Evolutionary conservation across 2,888 invertebrate species (phyloP).

Genomic region (Imbricaverruca yamaguchii): DNA sequence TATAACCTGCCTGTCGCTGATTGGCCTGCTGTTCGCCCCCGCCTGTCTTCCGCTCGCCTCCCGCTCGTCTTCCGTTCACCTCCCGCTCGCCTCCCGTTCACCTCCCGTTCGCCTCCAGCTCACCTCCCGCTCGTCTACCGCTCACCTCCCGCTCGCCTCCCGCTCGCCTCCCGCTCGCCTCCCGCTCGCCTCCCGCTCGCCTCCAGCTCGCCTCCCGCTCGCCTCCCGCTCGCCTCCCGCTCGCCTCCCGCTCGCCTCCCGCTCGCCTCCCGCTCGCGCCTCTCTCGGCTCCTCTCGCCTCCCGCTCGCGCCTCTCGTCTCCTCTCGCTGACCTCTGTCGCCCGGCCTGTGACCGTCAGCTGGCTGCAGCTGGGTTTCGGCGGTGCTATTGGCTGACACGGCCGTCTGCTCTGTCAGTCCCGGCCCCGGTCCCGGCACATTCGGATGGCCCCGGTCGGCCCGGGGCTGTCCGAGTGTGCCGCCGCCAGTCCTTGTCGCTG

Average conservation of each 20-base stretch:
- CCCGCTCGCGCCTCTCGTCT: not conserved
- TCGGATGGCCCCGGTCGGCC: too few species aligned
- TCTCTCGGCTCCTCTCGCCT: slow-evolving; percentile 34
- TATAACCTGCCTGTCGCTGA: not conserved
- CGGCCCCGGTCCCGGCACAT: too few species aligned
- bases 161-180: too few species aligned
- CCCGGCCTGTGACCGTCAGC: too few species aligned
- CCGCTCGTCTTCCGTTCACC: not conserved
- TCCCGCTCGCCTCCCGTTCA: too few species aligned
- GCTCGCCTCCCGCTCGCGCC: not conserved
- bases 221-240: not conserved
- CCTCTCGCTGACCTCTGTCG: too few species aligned
- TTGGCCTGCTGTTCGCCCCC: not conserved
- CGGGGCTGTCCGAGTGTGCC: too few species aligned
- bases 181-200: not conserved
- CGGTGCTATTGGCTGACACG: too few species aligned
- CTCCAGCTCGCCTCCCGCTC: not conserved
- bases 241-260: not conserved
- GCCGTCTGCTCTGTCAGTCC: too few species aligned
- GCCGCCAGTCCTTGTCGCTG: too few species aligned
- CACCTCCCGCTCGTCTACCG: too few species aligned
- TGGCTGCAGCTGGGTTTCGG: too few species aligned
- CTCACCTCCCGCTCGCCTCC: not conserved
- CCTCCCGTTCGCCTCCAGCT: slow-evolving; percentile 34
- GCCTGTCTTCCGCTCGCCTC: not conserved